Percentiles rank a stretch among this genome's conserved stretches.
These are phyloP conservation scores for Smithornis capensis DNA, from an alignment of 2,113 vertebrate species.

Conservation along the genomic window DNA sequence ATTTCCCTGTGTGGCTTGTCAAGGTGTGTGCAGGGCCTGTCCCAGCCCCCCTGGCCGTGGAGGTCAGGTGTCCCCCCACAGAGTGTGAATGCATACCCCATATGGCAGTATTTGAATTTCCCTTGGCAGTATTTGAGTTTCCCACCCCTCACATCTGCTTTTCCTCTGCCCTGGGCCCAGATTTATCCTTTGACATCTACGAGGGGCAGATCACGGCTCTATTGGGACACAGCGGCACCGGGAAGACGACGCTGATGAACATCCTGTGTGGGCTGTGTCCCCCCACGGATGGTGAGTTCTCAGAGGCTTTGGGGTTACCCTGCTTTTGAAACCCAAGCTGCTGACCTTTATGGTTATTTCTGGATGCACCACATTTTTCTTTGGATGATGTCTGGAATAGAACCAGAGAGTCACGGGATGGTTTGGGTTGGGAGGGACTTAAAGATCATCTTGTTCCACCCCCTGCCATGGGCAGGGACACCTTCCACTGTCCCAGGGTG, in stretches of 20 bases:
- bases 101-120: not conserved
- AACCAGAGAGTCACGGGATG: not conserved
- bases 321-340: fast-evolving
- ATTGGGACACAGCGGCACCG: slow-evolving; percentile 94
- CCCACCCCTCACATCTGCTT: not conserved
- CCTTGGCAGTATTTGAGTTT: not conserved
- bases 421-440: not conserved
- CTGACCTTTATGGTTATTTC: fast-evolving
- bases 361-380: fast-evolving
- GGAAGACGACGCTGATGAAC: slow-evolving; percentile 95
- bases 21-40: fast-evolving
- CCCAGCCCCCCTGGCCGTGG: not conserved
- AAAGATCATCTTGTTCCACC: not conserved
- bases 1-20: not conserved
- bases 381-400: not conserved
- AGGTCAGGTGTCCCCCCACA: not conserved
- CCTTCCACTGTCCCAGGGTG: not conserved
- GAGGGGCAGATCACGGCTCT: slow-evolving; percentile 97
- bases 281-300: slow-evolving; percentile 78
- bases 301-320: fast-evolving
- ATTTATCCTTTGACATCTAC: slow-evolving; percentile 93
- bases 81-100: not conserved
- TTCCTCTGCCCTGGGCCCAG: slow-evolving; percentile 61
- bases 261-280: slow-evolving; percentile 94
- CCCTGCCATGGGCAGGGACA: not conserved